Evolutionary conservation across 2,888 invertebrate species (phyloP).

Genomic region (Eretmocerus hayati): DNA sequence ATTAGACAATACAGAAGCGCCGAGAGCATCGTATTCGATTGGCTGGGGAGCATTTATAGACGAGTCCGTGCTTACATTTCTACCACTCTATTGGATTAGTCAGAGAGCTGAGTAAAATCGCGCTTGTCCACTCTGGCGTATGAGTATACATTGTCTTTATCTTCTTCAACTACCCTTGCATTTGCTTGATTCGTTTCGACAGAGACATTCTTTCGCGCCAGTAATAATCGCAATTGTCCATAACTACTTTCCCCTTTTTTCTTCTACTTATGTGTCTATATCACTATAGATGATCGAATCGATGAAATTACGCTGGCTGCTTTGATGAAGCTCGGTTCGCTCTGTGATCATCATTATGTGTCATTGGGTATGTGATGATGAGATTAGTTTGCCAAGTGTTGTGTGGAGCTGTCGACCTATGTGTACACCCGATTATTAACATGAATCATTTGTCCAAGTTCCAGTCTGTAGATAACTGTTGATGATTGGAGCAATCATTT

Average conservation of each 20-base stretch:
- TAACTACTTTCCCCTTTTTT: background rate
- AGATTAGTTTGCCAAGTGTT: no score
- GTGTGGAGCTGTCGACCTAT: no score
- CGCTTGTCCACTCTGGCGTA: background rate
- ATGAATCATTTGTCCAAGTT: no score
- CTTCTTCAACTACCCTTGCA: conserved; percentile 7
- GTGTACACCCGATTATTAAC: no score
- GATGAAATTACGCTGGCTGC: no score
- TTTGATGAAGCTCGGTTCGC: no score
- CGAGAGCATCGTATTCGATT: conserved; percentile 33
- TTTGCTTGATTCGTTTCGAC: conserved; percentile 34
- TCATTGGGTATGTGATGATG: no score
- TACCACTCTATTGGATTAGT: conserved; percentile 41
- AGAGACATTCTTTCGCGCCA: conserved; percentile 27
- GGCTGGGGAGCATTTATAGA: conserved; percentile 26
- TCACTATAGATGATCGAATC: no score
- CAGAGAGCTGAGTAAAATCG: conserved; percentile 29
- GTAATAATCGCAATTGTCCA: conserved; percentile 23
- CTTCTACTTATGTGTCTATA: no score
- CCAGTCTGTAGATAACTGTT: no score
- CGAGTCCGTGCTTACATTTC: conserved; percentile 35
- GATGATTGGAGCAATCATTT: no score
- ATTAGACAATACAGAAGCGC: conserved; percentile 36
- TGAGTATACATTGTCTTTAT: background rate
- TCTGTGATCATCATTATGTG: no score